phyloP scores from a whole-genome alignment of 2,113 vertebrate species.

The Pollimyrus isidori region DNA sequence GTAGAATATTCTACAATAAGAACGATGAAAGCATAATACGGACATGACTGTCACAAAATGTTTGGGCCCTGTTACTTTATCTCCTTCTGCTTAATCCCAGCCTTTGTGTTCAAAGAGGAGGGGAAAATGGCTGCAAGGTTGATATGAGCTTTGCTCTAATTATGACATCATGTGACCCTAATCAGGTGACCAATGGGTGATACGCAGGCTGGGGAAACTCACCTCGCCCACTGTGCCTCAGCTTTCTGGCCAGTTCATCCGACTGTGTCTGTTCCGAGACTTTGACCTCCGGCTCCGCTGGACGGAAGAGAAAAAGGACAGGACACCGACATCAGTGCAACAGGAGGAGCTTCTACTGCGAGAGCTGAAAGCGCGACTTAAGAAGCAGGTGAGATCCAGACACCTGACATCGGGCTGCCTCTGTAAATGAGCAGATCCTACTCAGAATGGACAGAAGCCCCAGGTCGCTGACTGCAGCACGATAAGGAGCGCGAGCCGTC shows the following conservation, averaged over 20 bases:
- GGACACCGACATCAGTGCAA: background rate
- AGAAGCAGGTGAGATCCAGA: background rate
- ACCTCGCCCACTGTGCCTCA: constrained; percentile 80
- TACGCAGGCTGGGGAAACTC: constrained; percentile 30
- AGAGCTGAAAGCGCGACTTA: background rate
- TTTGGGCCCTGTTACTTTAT: background rate
- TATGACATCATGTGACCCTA: background rate
- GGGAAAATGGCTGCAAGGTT: background rate
- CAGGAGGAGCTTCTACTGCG: background rate
- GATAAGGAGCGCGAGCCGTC: background rate
- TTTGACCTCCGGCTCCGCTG: constrained; percentile 77
- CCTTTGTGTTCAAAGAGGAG: background rate
- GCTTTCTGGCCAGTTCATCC: constrained; percentile 80
- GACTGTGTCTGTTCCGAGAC: constrained; percentile 84
- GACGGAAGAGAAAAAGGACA: background rate
- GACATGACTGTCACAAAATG: background rate
- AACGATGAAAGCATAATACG: background rate
- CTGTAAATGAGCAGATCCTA: background rate
- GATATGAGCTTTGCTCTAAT: background rate
- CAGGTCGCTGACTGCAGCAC: background rate
- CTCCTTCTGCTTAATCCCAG: background rate
- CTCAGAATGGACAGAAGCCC: background rate
- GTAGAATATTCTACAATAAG: background rate
- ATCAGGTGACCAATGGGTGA: background rate
- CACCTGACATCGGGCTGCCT: background rate